phyloP scores from a whole-genome alignment of 2,888 invertebrate species.

The Lasioglossum malachurum region DNA sequence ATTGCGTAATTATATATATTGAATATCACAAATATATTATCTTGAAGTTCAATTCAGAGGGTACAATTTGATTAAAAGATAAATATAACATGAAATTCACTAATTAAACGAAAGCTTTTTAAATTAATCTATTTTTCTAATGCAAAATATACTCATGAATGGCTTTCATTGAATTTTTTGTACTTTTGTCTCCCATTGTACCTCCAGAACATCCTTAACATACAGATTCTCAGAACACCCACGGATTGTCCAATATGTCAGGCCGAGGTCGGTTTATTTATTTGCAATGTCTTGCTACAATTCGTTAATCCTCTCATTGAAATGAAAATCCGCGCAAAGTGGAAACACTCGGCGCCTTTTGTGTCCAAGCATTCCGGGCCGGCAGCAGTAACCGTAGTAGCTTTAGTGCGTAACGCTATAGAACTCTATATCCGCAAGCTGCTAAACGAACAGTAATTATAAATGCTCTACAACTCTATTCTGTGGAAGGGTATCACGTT shows the following conservation, averaged over 20 bases:
- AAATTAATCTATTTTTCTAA: too few species aligned
- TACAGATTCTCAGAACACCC: too few species aligned
- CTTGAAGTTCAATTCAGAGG: too few species aligned
- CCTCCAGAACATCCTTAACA: background rate
- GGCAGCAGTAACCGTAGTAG: constrained; percentile 25
- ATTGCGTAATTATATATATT: too few species aligned
- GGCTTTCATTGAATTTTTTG: too few species aligned
- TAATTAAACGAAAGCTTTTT: too few species aligned
- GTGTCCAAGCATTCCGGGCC: background rate
- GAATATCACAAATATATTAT: too few species aligned
- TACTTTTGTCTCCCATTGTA: too few species aligned
- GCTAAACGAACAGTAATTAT: background rate
- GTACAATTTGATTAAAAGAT: too few species aligned
- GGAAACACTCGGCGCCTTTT: constrained; percentile 21
- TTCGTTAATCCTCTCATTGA: constrained; percentile 41
- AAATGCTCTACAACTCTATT: background rate
- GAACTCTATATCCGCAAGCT: constrained; percentile 5
- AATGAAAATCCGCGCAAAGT: constrained; percentile 33
- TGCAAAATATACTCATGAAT: too few species aligned
- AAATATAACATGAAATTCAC: too few species aligned
- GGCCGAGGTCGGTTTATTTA: constrained; percentile 10
- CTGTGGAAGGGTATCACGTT: background rate
- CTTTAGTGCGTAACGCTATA: constrained; percentile 3
- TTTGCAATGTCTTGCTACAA: background rate
- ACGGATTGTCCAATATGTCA: background rate